Evolutionary conservation across 2,797 vertebrate species (phyloP), one percentile per base, ranked within the genome.

Genomic region (Catamblyrhynchus diadema): DNA sequence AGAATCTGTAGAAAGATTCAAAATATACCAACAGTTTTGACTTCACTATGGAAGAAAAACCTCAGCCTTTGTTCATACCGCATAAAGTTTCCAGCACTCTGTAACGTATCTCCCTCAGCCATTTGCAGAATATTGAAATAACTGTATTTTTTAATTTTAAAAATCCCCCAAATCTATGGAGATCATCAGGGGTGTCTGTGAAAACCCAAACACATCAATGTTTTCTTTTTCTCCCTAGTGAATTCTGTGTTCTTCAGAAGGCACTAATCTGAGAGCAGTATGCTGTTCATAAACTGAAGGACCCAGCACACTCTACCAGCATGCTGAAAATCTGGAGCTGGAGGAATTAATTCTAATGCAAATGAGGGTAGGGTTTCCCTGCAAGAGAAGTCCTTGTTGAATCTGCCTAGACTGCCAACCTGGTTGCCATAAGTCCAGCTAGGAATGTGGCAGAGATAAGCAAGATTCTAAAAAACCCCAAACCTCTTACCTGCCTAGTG

Each of bases 261-360:
- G 41, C 61, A 80, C 18, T 80, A 45, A 62, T 62, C 56, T 85
- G 53, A 69, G 28, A 81, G 79, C 73, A 65, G 12, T 32, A 2
- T 77, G 70, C 47, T 86, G 44, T 72, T 87, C 66, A 42, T 42
- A 33, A 48, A 30, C 19, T 44, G 60, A 80, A 59, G 35, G 39
- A 51, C 47, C 30, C 2, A 0, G 59, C 57, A 80, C 67, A 41
- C 53, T 84, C 19, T 39, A 70, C 69, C 72, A 92, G 73, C 35
- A 15, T 22, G 69, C 51, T 27, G 70, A 54, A 89, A 86, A 37
- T 41, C 44, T 75, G 2, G 4, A 89, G 77, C 50, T 79, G 50
- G 41, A 75, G 54, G 91, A 89, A 90, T 82, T 59, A 27, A 41
- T 90, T 84, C 42, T 75, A 60, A 90, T 86, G 84, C 62, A 94